Evolutionary conservation across 2,113 vertebrate genomes (phyloP).

Genomic region (Hiodon tergisus): DNA sequence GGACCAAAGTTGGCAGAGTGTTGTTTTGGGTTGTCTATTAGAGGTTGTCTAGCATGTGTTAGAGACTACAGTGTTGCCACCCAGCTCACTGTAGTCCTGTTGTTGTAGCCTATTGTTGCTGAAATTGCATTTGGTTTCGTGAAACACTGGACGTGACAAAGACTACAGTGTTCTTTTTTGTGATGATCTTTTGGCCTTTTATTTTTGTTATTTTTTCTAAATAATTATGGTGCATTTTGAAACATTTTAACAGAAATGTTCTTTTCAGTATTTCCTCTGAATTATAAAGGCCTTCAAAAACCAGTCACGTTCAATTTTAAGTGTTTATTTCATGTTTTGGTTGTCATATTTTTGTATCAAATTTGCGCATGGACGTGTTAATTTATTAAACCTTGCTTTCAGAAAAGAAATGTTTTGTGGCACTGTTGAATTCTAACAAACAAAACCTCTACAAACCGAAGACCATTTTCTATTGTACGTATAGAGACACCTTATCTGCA

Average conservation of each 20-base stretch:
- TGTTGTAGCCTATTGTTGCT: constrained; percentile 66
- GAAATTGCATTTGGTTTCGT: constrained; percentile 36
- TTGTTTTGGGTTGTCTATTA: constrained; percentile 67
- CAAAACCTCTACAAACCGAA: too few species aligned
- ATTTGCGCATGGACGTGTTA: constrained; percentile 85
- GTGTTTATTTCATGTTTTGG: constrained; percentile 62
- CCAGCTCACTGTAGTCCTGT: constrained; percentile 67
- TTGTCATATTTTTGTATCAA: constrained; percentile 82
- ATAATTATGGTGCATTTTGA: constrained; percentile 49
- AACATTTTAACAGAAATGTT: constrained; percentile 57
- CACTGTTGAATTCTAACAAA: too few species aligned
- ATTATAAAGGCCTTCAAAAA: constrained; percentile 40
- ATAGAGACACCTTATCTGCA: too few species aligned
- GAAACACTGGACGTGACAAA: constrained; percentile 60
- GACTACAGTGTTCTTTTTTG: constrained; percentile 40
- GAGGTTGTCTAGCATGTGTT: constrained; percentile 80
- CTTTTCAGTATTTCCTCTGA: constrained; percentile 61
- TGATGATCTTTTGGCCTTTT: constrained; percentile 24
- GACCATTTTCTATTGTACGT: too few species aligned
- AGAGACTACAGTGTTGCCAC: constrained; percentile 64
- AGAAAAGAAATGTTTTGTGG: constrained; percentile 46
- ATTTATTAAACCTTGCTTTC: constrained; percentile 96
- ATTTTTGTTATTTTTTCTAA: constrained; percentile 36
- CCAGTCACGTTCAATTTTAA: constrained; percentile 29
- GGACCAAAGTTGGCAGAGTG: constrained; percentile 44